phyloP scores from a whole-genome alignment of 1,140 invertebrate genomes.

The Drosophila guanche region DNA sequence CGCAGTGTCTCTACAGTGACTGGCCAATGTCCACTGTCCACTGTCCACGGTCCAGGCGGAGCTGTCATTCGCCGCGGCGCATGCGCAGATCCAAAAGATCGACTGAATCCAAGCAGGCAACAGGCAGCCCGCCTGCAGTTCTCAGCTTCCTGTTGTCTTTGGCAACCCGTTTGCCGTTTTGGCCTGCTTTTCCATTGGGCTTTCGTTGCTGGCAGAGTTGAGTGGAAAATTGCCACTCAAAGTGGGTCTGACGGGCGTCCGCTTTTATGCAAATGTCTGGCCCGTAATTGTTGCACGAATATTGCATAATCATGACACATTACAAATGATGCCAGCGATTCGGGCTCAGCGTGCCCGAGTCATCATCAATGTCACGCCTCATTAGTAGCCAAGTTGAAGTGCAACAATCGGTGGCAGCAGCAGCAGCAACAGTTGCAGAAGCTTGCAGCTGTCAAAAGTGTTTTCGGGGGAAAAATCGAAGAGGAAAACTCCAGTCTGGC shows the following conservation, averaged over 20 bases:
- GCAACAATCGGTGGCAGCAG: conserved; percentile 33
- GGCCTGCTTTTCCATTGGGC: conserved; percentile 41
- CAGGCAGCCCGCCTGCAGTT: conserved; percentile 27
- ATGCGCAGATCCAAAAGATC: conserved; percentile 54
- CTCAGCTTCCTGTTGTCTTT: conserved; percentile 61
- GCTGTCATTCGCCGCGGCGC: conserved; percentile 65
- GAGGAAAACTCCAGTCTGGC: not conserved
- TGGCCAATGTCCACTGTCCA: conserved; percentile 12
- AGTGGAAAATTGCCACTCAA: conserved; percentile 72
- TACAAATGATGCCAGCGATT: conserved; percentile 64
- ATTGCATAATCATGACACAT: conserved; percentile 77
- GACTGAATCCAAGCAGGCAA: conserved; percentile 22
- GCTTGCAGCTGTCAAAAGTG: conserved; percentile 37
- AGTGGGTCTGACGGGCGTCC: conserved; percentile 44
- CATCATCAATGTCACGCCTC: conserved; percentile 69
- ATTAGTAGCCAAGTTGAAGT: conserved; percentile 39
- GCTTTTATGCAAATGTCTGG: conserved; percentile 71
- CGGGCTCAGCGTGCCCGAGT: conserved; percentile 34
- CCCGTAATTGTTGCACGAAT: conserved; percentile 77
- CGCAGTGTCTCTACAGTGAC: conserved; percentile 26
- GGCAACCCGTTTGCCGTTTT: conserved; percentile 21
- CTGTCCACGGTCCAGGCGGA: conserved; percentile 28
- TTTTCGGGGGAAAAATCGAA: conserved; percentile 11
- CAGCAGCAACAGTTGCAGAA: conserved; percentile 13
- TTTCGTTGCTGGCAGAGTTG: conserved; percentile 12